phyloP scores from a whole-genome alignment of 2,888 invertebrate species.

The Noctuana brunneofusca region DNA sequence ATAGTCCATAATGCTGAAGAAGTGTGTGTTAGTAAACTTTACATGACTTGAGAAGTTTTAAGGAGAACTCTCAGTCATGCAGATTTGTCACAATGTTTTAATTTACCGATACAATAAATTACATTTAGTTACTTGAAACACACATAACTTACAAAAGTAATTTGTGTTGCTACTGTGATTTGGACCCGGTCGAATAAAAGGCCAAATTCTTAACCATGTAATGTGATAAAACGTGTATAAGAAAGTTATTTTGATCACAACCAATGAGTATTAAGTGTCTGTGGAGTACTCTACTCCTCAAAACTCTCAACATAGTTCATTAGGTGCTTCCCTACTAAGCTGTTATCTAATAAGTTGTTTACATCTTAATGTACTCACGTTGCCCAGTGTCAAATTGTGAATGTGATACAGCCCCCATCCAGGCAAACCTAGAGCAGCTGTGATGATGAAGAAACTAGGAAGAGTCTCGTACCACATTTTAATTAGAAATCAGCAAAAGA shows the following conservation, averaged over 20 bases:
- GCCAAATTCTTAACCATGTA: too few species aligned
- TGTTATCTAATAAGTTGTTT: constrained; percentile 64
- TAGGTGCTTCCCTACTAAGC: not conserved
- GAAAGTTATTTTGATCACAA: not conserved
- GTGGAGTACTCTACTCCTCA: constrained; percentile 12
- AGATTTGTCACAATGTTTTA: too few species aligned
- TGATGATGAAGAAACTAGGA: constrained; percentile 84
- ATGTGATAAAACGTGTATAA: too few species aligned
- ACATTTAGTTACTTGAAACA: too few species aligned
- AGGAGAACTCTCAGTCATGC: too few species aligned
- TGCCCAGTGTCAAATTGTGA: constrained; percentile 84
- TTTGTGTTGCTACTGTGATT: too few species aligned
- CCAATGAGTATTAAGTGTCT: constrained; percentile 12
- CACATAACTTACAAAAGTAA: too few species aligned
- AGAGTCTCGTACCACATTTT: constrained; percentile 90
- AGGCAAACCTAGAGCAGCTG: constrained; percentile 83
- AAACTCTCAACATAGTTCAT: not conserved
- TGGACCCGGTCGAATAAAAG: too few species aligned
- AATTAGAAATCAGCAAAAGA: constrained; percentile 10
- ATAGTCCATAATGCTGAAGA: too few species aligned
- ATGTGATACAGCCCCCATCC: constrained; percentile 84
- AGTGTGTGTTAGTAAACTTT: too few species aligned
- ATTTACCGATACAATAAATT: too few species aligned
- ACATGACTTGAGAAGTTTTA: too few species aligned
- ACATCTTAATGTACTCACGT: constrained; percentile 82